Evolutionary conservation across 2,888 invertebrate genomes (phyloP), one percentile per base, ranked within the genome.

Genomic region (Melieria omissa): DNA sequence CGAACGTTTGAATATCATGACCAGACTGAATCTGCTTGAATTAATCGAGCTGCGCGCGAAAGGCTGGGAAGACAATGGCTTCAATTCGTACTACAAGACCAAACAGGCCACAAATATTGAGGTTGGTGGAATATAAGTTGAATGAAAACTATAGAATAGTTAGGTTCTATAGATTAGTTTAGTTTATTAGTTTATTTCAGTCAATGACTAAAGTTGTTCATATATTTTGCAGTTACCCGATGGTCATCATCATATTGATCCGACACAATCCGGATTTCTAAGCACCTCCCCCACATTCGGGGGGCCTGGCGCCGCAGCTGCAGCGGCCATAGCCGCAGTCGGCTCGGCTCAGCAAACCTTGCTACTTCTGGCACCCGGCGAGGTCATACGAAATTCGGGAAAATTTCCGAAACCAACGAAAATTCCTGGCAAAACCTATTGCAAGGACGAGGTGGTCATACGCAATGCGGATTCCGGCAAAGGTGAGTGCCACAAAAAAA

Each of bases 391-490:
- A 87, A 92, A 93, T 72, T 96, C 95, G 54, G 96, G 96, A 72
- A 96, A 96, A 88, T 96, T 95, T 87, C 89, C 91, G 66, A 94
- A 94, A 86, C 95, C 96, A 55, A 95, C 95, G 10, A 93, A 95
- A 87, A 94, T 96, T 80, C 94, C 95, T 64, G 95, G 95, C 79
- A 96, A 96, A 88, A 96, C 95, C 85, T 96, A 96, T 88, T 95
- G 95, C 83, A 96, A 97, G 87, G 97, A 97, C 85, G 97, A 98
- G 88, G 95, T 97, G 76, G 94, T 97, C 75, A 98, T 98, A 82
- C 90, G 96, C 78, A 97, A 97, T 87, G 95, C 96, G 75, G 97
- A 97, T 88, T 97, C 96, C 66, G 97, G 97, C 83, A 97, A 97
- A 93, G 97, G 97, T 96, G 88, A 69, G 66, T 45, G 61, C 12